phyloP scores from a whole-genome alignment of 2,113 vertebrate species.

The Myocastor coypus region DNA sequence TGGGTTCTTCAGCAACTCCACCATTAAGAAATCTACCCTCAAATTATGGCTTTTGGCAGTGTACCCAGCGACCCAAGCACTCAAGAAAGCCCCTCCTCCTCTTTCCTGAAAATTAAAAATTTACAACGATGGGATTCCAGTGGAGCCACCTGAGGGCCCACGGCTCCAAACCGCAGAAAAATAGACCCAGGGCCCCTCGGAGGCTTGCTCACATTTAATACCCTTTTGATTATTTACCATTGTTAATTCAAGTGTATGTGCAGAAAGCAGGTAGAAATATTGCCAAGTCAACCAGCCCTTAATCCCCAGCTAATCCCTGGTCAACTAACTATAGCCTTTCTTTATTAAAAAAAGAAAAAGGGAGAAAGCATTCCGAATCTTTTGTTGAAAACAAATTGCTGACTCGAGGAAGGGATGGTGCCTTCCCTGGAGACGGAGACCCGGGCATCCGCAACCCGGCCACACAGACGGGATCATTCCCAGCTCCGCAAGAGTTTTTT shows the following conservation, averaged over 20 bases:
- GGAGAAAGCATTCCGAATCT: not conserved
- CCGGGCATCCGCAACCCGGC: rapidly evolving
- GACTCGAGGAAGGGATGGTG: not conserved
- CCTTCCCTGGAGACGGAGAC: not conserved
- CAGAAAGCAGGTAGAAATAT: constrained; percentile 42
- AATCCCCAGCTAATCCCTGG: constrained; percentile 73
- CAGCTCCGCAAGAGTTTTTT: not conserved
- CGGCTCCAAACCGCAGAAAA: not conserved
- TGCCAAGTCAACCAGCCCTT: constrained; percentile 54
- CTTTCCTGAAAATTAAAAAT: not conserved
- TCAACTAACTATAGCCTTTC: constrained; percentile 59
- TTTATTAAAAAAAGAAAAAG: constrained; percentile 69
- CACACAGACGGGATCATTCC: rapidly evolving
- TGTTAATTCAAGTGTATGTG: constrained; percentile 48
- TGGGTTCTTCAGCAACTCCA: not conserved
- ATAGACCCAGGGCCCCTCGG: not conserved
- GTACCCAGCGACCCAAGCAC: not conserved
- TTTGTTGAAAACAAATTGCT: constrained; percentile 42
- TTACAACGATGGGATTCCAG: not conserved
- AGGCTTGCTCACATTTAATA: constrained; percentile 9
- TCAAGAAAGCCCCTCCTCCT: not conserved
- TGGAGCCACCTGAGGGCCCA: rapidly evolving
- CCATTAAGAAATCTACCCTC: not conserved
- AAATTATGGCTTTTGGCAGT: not conserved
- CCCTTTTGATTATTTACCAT: constrained; percentile 66